Base-by-base conservation (phyloP, 2,888 invertebrate species). In the Chydorus sphaericus region DNA sequence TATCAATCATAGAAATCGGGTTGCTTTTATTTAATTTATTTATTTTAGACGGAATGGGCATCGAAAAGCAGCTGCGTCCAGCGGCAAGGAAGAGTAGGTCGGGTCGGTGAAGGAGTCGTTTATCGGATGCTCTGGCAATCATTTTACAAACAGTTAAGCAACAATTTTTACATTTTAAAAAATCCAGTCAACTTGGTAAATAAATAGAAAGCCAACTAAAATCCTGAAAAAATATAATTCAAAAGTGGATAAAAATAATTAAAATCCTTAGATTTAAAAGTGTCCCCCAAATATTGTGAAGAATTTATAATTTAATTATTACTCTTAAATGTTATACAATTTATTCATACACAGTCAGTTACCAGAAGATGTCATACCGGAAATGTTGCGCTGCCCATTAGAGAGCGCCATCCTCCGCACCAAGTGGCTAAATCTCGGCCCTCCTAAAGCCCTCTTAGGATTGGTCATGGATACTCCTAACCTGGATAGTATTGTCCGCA, bases 31-130 rank as follows among this genome's bases (percentile, higher is more conserved):
- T n/a, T n/a, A n/a, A n/a, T n/a, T n/a, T n/a, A n/a, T 39, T 20
- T 2, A n/a, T n/a, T 16, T 20, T 26, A 44, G 63, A 66, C 92
- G 61, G 74, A 77, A 57, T 96, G 94, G 94, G 89, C 93, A 0
- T 85, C 92, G 1, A 84, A 86, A 66, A 81, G 84, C 1, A 93
- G 86, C 70, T 92, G 91, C 65, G 81, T 79, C 29, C 96, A 96
- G 71, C 78, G 96, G 55, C 80, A 84, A 48, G 96, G 96, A 2
- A 81, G 96, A 59, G 87, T 89, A 54, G 96, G 96, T 1, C 79
- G 96, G 62, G 83, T 92, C 7, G 77, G 84, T 56, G 80, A 83
- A 64, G 93, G 89, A 0, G 31, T 88, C 62, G 89, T 91, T 4
- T 96, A 90, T 69, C 74, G 93, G 55, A 75, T 92, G 60, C 79